These are phyloP conservation scores for Gandaritis pyraliata DNA, from an alignment of 2,888 invertebrate genomes.

Conservation along the genomic window DNA sequence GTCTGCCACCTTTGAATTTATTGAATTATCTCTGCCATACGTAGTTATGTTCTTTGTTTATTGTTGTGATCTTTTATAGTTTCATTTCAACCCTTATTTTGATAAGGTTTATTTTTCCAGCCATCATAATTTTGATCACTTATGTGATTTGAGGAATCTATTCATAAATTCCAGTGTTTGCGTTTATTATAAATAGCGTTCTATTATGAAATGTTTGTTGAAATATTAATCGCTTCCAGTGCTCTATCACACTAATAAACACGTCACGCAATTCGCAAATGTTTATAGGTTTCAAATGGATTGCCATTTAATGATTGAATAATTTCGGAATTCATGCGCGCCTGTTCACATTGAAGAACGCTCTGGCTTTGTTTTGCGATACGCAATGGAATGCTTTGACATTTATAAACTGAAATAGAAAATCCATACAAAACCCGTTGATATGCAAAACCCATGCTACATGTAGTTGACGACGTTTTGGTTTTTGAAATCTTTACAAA, in stretches of 20 bases:
- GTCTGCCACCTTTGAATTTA: constrained; percentile 41
- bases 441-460: background rate
- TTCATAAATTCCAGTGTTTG: constrained; percentile 1
- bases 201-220: constrained; percentile 24
- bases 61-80: constrained; percentile 19
- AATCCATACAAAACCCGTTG: background rate
- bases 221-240: constrained; percentile 32
- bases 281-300: constrained; percentile 36
- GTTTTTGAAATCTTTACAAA: constrained; percentile 8
- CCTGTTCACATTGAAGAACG: constrained; percentile 2
- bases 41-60: constrained; percentile 13
- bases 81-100: constrained; percentile 10
- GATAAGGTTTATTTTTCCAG: constrained; percentile 7
- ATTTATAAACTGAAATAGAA: constrained; percentile 6
- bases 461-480: background rate
- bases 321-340: constrained; percentile 27
- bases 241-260: constrained; percentile 38
- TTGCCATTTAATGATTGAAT: constrained; percentile 35
- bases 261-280: constrained; percentile 36
- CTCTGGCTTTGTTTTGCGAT: constrained; percentile 6
- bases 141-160: background rate
- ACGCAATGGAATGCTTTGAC: constrained; percentile 14
- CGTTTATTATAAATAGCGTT: constrained; percentile 16
- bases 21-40: constrained; percentile 29
- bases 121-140: constrained; percentile 7